phyloP scores from a whole-genome alignment of 1,140 invertebrate genomes.

The Heliconius congener region DNA sequence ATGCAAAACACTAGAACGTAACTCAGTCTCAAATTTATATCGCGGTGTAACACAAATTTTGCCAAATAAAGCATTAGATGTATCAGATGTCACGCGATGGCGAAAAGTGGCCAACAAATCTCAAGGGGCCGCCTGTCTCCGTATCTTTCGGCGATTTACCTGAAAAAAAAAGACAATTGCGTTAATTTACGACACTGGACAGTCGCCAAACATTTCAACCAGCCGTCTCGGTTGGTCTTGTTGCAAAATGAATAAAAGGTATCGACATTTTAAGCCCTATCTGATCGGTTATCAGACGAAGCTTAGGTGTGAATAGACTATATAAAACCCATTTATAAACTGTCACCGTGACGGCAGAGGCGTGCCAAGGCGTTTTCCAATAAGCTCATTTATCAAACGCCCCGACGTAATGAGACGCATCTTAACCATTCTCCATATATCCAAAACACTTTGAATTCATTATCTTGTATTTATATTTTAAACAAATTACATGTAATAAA shows the following conservation, averaged over 20 bases:
- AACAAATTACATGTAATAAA: neutral
- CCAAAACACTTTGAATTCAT: constrained; percentile 65
- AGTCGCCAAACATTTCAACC: constrained; percentile 74
- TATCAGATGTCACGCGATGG: constrained; percentile 45
- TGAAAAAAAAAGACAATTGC: constrained; percentile 76
- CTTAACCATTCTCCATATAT: constrained; percentile 57
- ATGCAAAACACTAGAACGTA: constrained; percentile 17
- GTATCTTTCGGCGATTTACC: constrained; percentile 77
- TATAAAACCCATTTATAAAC: constrained; percentile 77
- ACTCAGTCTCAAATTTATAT: constrained; percentile 27
- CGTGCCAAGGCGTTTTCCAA: constrained; percentile 76
- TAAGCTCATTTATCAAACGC: constrained; percentile 75
- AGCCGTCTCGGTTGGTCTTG: constrained; percentile 70
- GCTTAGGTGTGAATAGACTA: constrained; percentile 75
- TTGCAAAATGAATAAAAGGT: constrained; percentile 50
- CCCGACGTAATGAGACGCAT: constrained; percentile 72
- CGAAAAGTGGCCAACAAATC: constrained; percentile 47
- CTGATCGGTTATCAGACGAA: constrained; percentile 70
- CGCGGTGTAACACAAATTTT: constrained; percentile 32
- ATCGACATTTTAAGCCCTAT: constrained; percentile 56
- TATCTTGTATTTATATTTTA: constrained; percentile 45
- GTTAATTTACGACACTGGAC: constrained; percentile 78
- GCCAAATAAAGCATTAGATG: constrained; percentile 44
- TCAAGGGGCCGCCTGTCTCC: constrained; percentile 47
- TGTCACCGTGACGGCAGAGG: constrained; percentile 72